Percentiles rank a stretch among this genome's conserved stretches.
Conservation (phyloP, 1,140 invertebrate genomes). For the Ptiloglossa arizonensis region DNA sequence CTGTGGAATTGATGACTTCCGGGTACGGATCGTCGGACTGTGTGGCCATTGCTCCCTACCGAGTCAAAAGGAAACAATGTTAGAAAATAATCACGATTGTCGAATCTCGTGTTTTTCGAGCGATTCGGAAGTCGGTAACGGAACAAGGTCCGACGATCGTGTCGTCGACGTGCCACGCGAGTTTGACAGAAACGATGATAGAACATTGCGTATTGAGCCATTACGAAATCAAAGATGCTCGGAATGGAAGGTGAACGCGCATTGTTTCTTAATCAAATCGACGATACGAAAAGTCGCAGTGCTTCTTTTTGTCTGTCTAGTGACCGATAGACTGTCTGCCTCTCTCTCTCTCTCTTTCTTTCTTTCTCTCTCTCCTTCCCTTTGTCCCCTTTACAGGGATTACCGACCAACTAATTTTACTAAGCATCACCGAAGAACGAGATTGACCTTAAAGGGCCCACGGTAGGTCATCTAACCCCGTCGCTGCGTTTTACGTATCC, state of each 20-base stretch:
- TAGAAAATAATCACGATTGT: not conserved
- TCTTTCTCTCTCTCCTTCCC: not conserved
- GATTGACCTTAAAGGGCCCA: constrained; percentile 22
- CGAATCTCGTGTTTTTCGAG: too few relatives aligned
- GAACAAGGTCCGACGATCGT: not conserved
- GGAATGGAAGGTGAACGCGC: not conserved
- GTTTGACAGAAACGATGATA: not conserved
- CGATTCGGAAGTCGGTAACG: not conserved
- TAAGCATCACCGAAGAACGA: constrained; percentile 13
- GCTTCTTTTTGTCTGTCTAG: too few relatives aligned
- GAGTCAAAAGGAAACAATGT: constrained; percentile 9
- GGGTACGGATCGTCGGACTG: constrained; percentile 34
- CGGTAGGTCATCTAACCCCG: not conserved
- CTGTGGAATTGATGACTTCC: constrained; percentile 38
- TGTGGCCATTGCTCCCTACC: constrained; percentile 48
- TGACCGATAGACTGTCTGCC: too few relatives aligned
- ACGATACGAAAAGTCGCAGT: not conserved
- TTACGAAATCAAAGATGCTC: not conserved
- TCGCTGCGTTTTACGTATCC: constrained; percentile 3
- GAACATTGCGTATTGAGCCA: too few relatives aligned
- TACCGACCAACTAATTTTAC: constrained; percentile 22
- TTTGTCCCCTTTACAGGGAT: not conserved
- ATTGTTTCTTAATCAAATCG: constrained; percentile 19
- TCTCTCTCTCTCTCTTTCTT: not conserved
- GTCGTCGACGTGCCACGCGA: not conserved